Conservation (phyloP, 1,140 invertebrate genomes). For the Papilio helenus region DNA sequence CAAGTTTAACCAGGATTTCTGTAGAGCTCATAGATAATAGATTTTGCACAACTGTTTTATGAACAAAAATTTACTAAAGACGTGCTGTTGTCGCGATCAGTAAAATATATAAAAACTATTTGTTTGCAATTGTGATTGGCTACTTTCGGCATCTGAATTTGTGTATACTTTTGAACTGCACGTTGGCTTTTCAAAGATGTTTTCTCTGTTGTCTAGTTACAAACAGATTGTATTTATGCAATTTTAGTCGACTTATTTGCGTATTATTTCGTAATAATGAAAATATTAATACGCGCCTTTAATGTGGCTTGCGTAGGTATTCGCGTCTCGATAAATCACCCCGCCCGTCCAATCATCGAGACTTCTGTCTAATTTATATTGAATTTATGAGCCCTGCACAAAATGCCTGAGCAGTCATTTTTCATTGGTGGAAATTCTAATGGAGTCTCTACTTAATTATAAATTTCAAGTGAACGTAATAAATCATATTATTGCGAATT, state of each 20-base stretch:
- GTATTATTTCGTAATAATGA: slow-evolving; percentile 17
- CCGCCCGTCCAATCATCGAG: slow-evolving; percentile 37
- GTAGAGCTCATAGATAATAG: slow-evolving; percentile 25
- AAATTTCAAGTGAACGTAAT: slow-evolving; percentile 30
- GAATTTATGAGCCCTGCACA: slow-evolving; percentile 30
- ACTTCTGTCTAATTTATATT: slow-evolving; percentile 39
- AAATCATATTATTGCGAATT: slow-evolving; percentile 24
- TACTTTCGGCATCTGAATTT: background rate
- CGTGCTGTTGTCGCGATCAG: background rate
- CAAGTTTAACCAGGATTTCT: slow-evolving; percentile 39
- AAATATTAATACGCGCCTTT: slow-evolving; percentile 33
- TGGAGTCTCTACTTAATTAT: slow-evolving; percentile 37
- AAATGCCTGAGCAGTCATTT: slow-evolving; percentile 36
- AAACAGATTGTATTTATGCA: background rate
- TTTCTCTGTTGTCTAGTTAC: background rate
- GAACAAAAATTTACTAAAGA: background rate
- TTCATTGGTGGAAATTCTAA: slow-evolving; percentile 36
- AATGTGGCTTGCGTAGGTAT: slow-evolving; percentile 36
- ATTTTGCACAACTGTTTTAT: background rate
- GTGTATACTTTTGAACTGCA: background rate
- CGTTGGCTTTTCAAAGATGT: background rate
- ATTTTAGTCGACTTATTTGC: background rate
- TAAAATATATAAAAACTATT: background rate
- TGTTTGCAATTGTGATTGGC: background rate
- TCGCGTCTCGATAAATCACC: slow-evolving; percentile 26